Conservation (phyloP, 2,113 vertebrate species). For the Hippopotamus amphibius region DNA sequence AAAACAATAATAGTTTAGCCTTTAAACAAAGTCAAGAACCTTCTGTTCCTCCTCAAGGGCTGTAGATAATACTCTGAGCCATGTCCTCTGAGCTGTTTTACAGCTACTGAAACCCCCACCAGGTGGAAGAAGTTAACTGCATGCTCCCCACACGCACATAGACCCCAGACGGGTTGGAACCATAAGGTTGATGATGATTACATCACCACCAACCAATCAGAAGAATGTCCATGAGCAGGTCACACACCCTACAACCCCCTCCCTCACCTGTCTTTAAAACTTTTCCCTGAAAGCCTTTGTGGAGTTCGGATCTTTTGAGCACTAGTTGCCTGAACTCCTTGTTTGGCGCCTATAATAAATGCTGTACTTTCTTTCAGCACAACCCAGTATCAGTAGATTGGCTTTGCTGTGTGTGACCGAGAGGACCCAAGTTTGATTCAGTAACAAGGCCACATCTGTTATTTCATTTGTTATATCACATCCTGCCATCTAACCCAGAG, state of each 20-base stretch:
- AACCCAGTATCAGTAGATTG: neutral
- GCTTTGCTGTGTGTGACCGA: neutral
- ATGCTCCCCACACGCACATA: neutral
- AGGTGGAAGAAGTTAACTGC: neutral
- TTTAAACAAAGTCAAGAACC: neutral
- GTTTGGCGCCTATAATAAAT: neutral
- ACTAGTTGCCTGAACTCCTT: neutral
- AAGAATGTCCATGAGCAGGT: neutral
- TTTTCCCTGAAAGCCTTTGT: neutral
- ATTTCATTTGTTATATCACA: neutral
- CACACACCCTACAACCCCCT: rapidly evolving
- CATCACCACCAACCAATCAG: neutral
- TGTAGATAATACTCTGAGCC: neutral
- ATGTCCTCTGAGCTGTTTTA: neutral
- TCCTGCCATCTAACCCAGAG: neutral
- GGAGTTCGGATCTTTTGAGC: neutral
- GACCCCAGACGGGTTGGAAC: neutral
- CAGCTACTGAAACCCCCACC: neutral
- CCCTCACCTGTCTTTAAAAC: neutral
- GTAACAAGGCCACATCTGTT: neutral
- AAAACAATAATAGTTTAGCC: neutral
- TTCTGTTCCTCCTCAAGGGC: neutral
- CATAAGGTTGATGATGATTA: neutral
- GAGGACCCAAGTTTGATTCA: neutral
- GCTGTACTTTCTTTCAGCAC: neutral